These are phyloP conservation scores for Cricetomys ansorgei DNA, from an alignment of 2,113 vertebrate genomes.

Conservation along the genomic window DNA sequence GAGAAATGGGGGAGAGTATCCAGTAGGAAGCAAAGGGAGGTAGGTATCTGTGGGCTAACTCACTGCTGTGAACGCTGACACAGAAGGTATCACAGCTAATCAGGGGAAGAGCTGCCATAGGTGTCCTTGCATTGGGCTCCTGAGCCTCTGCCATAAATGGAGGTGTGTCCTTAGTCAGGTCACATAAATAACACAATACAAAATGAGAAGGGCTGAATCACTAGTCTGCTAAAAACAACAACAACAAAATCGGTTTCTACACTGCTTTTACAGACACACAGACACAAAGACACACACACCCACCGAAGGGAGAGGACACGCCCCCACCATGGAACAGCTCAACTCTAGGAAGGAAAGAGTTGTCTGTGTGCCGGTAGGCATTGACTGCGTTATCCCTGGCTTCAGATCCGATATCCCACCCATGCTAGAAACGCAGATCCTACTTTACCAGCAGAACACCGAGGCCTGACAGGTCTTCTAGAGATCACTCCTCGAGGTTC, in stretches of 20 bases:
- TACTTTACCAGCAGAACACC: not conserved
- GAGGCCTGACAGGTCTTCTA: not conserved
- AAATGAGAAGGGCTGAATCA: not conserved
- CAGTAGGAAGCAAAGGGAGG: not conserved
- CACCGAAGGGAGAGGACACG: not conserved
- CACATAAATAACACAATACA: fast-evolving
- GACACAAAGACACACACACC: not conserved
- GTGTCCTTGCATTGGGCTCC: fast-evolving
- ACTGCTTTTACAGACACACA: not conserved
- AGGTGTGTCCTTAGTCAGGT: not conserved
- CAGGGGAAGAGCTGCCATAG: not conserved
- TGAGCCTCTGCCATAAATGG: not conserved
- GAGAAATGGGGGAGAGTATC: too few species aligned
- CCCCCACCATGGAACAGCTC: not conserved
- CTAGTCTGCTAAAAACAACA: not conserved
- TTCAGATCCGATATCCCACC: too few species aligned
- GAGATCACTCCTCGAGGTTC: not conserved
- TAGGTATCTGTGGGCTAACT: fast-evolving
- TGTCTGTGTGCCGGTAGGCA: not conserved
- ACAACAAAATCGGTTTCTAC: not conserved
- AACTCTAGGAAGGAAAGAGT: not conserved
- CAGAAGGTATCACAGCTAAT: not conserved
- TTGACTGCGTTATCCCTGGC: not conserved
- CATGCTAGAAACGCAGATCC: not conserved
- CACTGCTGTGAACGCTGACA: fast-evolving